Evolutionary conservation across 2,888 invertebrate species (phyloP).

Genomic region (Mayetiola destructor): DNA sequence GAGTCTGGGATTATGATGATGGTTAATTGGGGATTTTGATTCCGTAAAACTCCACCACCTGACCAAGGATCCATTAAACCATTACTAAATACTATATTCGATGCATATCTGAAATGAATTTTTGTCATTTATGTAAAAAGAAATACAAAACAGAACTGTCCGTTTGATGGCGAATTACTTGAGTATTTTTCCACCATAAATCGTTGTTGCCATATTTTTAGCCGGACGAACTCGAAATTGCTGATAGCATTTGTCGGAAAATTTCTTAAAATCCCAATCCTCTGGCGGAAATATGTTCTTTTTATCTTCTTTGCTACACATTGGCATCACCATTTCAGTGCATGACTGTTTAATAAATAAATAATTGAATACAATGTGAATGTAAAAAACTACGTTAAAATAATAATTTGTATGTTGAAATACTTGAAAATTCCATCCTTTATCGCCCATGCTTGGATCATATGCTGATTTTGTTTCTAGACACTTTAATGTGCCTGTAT

Average conservation of each 20-base stretch:
- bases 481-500: slow-evolving; percentile 56
- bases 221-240: slow-evolving; percentile 55
- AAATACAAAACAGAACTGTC: neutral
- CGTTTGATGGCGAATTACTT: slow-evolving; percentile 38
- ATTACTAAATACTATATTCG: slow-evolving; percentile 69
- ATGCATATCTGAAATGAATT: slow-evolving; percentile 33
- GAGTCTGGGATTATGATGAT: slow-evolving; percentile 65
- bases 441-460: slow-evolving; percentile 43
- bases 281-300: slow-evolving; percentile 70
- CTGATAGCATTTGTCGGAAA: slow-evolving; percentile 50
- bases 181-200: slow-evolving; percentile 70
- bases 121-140: neutral
- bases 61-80: slow-evolving; percentile 81
- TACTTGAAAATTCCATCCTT: slow-evolving; percentile 67
- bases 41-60: slow-evolving; percentile 63
- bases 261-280: slow-evolving; percentile 57
- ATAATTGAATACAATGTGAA: slow-evolving; percentile 13
- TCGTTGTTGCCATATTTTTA: slow-evolving; percentile 48
- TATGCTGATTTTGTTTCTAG: slow-evolving; percentile 47
- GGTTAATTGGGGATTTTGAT: slow-evolving; percentile 47
- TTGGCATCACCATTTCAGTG: slow-evolving; percentile 95
- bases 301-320: slow-evolving; percentile 55
- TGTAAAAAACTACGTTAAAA: slow-evolving; percentile 1
- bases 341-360: slow-evolving; percentile 48
- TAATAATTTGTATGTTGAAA: neutral